Conservation (phyloP, 2,113 vertebrate species). For the Elephantulus edwardii region DNA sequence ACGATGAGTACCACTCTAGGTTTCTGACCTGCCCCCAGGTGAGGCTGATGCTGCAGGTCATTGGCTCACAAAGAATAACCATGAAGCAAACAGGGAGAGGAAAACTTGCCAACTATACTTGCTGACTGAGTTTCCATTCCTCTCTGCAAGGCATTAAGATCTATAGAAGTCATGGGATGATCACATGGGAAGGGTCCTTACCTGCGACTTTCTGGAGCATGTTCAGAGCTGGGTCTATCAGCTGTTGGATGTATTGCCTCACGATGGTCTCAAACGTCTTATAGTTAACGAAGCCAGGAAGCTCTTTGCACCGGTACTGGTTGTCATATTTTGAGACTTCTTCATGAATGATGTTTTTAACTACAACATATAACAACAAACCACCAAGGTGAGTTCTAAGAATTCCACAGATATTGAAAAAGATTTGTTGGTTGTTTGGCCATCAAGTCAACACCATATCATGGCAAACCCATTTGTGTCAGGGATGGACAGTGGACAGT, state of each 20-base stretch:
- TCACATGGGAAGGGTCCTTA: neutral
- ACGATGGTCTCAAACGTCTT: slow-evolving; percentile 87
- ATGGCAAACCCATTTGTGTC: neutral
- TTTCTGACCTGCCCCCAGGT: neutral
- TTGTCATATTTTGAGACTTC: slow-evolving; percentile 81
- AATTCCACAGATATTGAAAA: neutral
- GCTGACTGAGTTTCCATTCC: rapidly evolving
- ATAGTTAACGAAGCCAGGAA: slow-evolving; percentile 88
- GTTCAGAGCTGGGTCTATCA: slow-evolving; percentile 84
- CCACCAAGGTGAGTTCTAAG: neutral
- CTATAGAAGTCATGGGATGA: rapidly evolving
- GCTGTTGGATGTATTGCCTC: slow-evolving; percentile 81
- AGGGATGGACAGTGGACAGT: neutral
- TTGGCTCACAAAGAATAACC: neutral
- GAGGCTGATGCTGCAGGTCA: neutral
- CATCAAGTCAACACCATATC: neutral
- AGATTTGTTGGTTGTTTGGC: neutral
- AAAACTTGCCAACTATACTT: neutral
- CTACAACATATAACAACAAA: slow-evolving; percentile 70
- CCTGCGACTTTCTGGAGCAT: slow-evolving; percentile 79
- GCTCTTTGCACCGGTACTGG: slow-evolving; percentile 86
- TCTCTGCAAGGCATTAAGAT: rapidly evolving
- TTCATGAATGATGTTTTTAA: slow-evolving; percentile 68
- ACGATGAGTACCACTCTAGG: neutral
- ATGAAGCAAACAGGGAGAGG: too few relatives aligned